These are phyloP conservation scores for Trichoplusia ni DNA, from an alignment of 1,140 invertebrate species.

Conservation along the genomic window DNA sequence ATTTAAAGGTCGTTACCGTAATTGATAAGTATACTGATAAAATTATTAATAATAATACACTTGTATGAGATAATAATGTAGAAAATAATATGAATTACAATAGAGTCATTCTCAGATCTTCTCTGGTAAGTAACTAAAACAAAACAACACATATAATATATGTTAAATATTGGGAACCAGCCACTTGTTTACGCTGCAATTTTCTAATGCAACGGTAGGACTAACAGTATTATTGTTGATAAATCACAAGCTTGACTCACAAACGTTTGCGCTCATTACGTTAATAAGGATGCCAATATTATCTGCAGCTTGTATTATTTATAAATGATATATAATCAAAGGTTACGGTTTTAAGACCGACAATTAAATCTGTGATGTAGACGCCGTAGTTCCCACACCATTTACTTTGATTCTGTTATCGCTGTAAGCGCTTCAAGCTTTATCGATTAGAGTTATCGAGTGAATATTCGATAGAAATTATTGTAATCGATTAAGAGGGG, in stretches of 20 bases:
- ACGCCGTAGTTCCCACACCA: constrained; percentile 5
- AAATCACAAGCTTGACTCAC: neutral
- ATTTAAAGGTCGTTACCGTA: too few species aligned
- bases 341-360: constrained; percentile 5
- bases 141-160: too few species aligned
- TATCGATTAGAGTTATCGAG: neutral
- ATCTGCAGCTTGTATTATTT: constrained; percentile 9
- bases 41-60: too few species aligned
- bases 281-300: constrained; percentile 1
- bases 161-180: too few species aligned
- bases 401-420: neutral
- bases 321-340: constrained; percentile 14
- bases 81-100: too few species aligned
- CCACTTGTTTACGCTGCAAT: too few species aligned
- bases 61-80: too few species aligned
- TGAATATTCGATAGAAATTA: neutral
- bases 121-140: too few species aligned
- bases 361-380: constrained; percentile 13
- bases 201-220: neutral
- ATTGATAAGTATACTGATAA: too few species aligned
- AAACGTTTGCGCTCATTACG: neutral
- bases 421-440: constrained; percentile 18
- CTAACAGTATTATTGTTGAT: neutral
- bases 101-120: too few species aligned
- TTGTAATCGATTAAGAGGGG: too few species aligned